Base-by-base conservation (phyloP, 2,113 vertebrate genomes). In the Osmerus mordax region DNA sequence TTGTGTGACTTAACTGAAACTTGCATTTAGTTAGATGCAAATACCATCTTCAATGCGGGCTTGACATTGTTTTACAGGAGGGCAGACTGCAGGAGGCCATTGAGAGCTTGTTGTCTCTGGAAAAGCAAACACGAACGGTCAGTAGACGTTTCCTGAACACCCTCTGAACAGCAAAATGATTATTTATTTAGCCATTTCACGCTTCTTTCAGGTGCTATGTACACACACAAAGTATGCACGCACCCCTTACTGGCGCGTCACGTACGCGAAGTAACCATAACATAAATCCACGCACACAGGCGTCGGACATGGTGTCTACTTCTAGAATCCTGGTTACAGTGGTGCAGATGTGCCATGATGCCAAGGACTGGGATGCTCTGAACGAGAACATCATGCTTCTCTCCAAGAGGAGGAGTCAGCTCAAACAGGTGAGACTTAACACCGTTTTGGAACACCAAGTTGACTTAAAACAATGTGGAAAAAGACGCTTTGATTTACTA, bases 371-470 rank as follows among this genome's bases (percentile, higher is more conserved):
- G 95, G 96, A 99, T 88, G 90, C 95, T 55, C 92, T 99, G 73
- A 99, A 99, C 87, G 97, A 99, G 94, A 99, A 98, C 83, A 94
- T 99, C 86, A 97, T 97, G 91, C 89, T 98, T 82, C 91, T 99
- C 8, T 96, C 96, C 4, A 99, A 99, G 90, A 94, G 97, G 80
- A 92, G 95, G 86, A 99, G 97, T 92, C 97, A 99, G 73, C 91
- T 99, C 79, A 99, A 99, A 89, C 96, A 98, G 93, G 97, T 98
- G 69, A 83, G 78, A 81, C 77, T 72, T 72, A 36, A 36, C 4
- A 7, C 4, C 32, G 9, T 47, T 11, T 47, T 9, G 41, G 41
- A 47, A 47, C 41, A 47, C 41, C 2, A 9, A 47, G 9, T 47
- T 47, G 41, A 47, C 41, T 47, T 47, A 2, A 11, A 7, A 9